Conservation (phyloP, 1,140 invertebrate species). For the Magallana ariakensis region DNA sequence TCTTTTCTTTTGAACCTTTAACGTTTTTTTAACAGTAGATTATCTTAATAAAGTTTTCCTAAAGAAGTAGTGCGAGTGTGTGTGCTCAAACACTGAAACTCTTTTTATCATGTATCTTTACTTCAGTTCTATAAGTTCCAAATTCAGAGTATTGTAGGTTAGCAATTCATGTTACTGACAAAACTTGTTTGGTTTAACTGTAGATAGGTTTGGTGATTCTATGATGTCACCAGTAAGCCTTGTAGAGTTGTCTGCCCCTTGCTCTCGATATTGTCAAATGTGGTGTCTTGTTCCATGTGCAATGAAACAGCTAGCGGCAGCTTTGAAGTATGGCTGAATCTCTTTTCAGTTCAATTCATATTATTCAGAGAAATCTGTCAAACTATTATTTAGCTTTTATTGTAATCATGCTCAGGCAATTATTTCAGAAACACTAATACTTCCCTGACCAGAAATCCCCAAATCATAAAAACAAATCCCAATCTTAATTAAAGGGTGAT, state of each 20-base stretch:
- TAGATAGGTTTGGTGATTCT: slow-evolving; percentile 10
- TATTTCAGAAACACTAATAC: slow-evolving; percentile 12
- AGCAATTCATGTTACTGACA: background rate
- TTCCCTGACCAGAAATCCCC: background rate
- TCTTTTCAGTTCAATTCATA: slow-evolving; percentile 20
- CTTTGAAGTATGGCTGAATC: slow-evolving; percentile 25
- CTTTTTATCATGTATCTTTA: background rate
- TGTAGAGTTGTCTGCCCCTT: slow-evolving; percentile 21
- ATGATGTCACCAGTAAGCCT: slow-evolving; percentile 47
- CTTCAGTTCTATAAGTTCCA: too few relatives aligned
- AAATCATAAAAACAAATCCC: background rate
- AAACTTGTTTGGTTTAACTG: background rate
- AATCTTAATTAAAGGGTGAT: slow-evolving; percentile 13
- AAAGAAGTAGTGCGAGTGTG: background rate
- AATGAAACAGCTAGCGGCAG: slow-evolving; percentile 26
- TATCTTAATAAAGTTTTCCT: background rate
- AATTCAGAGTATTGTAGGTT: background rate
- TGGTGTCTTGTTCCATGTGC: slow-evolving; percentile 36
- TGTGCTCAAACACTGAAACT: background rate
- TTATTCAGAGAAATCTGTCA: background rate
- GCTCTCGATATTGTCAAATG: slow-evolving; percentile 22
- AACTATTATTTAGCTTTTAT: slow-evolving; percentile 4
- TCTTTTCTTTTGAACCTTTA: background rate
- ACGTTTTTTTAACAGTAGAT: background rate
- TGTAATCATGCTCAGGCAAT: background rate